Evolutionary conservation across 2,888 invertebrate species (phyloP).

Genomic region (Craniophora ligustri): DNA sequence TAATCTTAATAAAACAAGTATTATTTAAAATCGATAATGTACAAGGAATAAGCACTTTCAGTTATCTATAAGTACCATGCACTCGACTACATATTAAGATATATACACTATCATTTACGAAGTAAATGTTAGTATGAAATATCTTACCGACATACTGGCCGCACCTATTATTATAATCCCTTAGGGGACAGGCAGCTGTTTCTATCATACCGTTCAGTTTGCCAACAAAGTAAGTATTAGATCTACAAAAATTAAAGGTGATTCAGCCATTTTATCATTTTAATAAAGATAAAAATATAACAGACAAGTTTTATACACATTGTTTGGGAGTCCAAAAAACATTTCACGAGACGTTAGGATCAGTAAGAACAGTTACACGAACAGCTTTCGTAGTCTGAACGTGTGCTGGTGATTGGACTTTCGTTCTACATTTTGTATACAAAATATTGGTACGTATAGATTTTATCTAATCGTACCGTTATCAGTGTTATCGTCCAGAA

Average conservation of each 20-base stretch:
- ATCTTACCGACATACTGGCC: slow-evolving; percentile 15
- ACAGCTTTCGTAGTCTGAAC: slow-evolving; percentile 9
- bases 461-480: slow-evolving; percentile 57
- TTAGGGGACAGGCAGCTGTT: slow-evolving; percentile 12
- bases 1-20: slow-evolving; percentile 5
- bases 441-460: slow-evolving; percentile 30
- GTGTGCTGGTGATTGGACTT: slow-evolving; percentile 16
- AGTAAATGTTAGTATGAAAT: slow-evolving; percentile 11
- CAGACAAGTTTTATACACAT: slow-evolving; percentile 23
- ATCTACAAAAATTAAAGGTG: slow-evolving; percentile 1
- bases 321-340: slow-evolving; percentile 13
- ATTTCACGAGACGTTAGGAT: slow-evolving; percentile 25
- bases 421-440: slow-evolving; percentile 40
- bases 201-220: neutral
- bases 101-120: slow-evolving; percentile 32
- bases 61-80: slow-evolving; percentile 31
- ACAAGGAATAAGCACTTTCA: slow-evolving; percentile 24
- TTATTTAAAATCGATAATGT: slow-evolving; percentile 14
- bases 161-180: slow-evolving; percentile 31
- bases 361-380: slow-evolving; percentile 28
- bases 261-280: neutral
- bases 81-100: slow-evolving; percentile 36
- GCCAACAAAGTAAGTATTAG: slow-evolving; percentile 1
- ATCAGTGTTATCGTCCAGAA: slow-evolving; percentile 51
- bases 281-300: slow-evolving; percentile 3